phyloP scores from a whole-genome alignment of 2,888 invertebrate genomes.

The Galerucella nymphaeae region DNA sequence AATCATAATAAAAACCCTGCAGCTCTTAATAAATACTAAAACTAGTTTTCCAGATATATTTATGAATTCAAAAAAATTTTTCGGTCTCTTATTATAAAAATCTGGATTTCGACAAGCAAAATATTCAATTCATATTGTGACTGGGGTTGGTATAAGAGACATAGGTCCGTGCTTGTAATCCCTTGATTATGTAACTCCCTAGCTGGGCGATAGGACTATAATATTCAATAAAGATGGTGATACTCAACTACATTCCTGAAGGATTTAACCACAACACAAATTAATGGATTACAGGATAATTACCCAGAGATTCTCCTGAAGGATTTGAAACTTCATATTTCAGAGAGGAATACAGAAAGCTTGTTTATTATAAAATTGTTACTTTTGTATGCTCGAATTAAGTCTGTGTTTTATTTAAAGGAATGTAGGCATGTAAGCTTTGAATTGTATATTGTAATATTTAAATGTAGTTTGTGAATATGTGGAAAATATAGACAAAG shows the following conservation, averaged over 20 bases:
- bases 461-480: neutral
- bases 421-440: neutral
- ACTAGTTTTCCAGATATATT: no score
- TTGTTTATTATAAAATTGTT: neutral
- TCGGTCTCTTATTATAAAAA: no score
- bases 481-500: neutral
- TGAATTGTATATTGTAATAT: neutral
- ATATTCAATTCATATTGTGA: no score
- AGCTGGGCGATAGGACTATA: neutral
- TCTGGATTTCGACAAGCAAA: no score
- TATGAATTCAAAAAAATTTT: no score
- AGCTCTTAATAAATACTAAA: neutral
- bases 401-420: neutral
- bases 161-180: neutral
- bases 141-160: neutral
- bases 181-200: constrained; percentile 3
- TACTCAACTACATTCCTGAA: constrained; percentile 16
- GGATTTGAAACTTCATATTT: constrained; percentile 27
- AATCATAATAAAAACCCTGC: neutral
- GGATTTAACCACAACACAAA: constrained; percentile 18
- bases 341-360: neutral
- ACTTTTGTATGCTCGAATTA: neutral
- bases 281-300: constrained; percentile 31
- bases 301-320: constrained; percentile 21
- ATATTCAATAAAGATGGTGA: constrained; percentile 3